These are phyloP conservation scores for Corythaeola cristata DNA, from an alignment of 2,113 vertebrate genomes.

Conservation along the genomic window DNA sequence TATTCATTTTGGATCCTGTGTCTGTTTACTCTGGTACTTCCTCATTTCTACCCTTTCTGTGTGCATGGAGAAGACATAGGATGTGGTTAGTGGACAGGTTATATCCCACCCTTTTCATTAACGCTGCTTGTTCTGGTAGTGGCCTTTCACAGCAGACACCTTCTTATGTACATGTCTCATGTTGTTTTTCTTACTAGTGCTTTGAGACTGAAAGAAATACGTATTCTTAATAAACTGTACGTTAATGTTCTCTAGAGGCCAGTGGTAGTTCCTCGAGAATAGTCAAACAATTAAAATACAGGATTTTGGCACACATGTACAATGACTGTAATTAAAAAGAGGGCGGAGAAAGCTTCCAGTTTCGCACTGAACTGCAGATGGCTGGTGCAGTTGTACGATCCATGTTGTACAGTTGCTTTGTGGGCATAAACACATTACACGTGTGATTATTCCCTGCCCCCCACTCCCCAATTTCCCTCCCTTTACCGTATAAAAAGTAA, in stretches of 20 bases:
- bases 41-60: neutral
- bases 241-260: neutral
- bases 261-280: neutral
- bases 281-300: neutral
- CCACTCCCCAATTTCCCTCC: neutral
- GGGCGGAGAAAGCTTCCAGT: neutral
- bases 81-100: neutral
- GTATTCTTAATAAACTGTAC: neutral
- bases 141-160: neutral
- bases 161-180: neutral
- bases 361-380: neutral
- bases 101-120: neutral
- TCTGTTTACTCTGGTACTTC: neutral
- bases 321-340: neutral
- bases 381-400: accelerated
- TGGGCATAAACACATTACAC: neutral
- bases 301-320: neutral
- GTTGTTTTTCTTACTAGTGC: neutral
- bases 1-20: neutral
- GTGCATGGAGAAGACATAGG: neutral
- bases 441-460: neutral
- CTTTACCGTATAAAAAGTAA: neutral
- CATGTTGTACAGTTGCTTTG: accelerated
- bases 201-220: neutral
- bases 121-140: neutral